A percentile compares a stretch with the other conserved stretches of the same genome.
These are phyloP conservation scores for Eriosoma lanigerum DNA, from an alignment of 1,140 invertebrate genomes.

Conservation along the genomic window DNA sequence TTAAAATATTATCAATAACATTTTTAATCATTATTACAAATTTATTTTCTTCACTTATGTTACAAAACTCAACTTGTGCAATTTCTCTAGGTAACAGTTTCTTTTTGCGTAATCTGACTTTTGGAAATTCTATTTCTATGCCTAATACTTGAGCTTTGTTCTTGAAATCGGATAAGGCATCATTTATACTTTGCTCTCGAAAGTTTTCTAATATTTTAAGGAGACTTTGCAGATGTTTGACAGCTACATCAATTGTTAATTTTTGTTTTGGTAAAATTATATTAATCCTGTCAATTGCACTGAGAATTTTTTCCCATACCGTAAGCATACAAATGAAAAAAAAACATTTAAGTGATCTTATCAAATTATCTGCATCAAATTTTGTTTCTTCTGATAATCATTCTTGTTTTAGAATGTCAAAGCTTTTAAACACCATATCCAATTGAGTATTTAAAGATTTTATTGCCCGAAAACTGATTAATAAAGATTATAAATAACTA, in stretches of 20 bases:
- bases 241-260: slow-evolving; percentile 15
- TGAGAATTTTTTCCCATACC: slow-evolving; percentile 32
- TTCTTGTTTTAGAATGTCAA: slow-evolving; percentile 26
- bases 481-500: too few species aligned
- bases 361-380: slow-evolving; percentile 31
- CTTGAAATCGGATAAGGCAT: not conserved
- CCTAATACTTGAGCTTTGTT: not conserved
- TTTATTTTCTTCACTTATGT: too few species aligned
- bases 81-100: not conserved
- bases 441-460: slow-evolving; percentile 8
- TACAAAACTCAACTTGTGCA: too few species aligned
- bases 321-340: slow-evolving; percentile 29
- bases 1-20: too few species aligned
- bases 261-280: slow-evolving; percentile 43
- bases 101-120: slow-evolving; percentile 16
- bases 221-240: not conserved
- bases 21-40: too few species aligned
- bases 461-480: too few species aligned
- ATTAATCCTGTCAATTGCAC: slow-evolving; percentile 21
- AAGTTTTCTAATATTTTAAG: slow-evolving; percentile 19
- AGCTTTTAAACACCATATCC: slow-evolving; percentile 18
- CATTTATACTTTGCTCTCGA: slow-evolving; percentile 26
- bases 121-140: slow-evolving; percentile 7
- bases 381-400: slow-evolving; percentile 23
- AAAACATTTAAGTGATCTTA: slow-evolving; percentile 27